Evolutionary conservation across 2,797 vertebrate genomes (phyloP), one percentile per base, ranked within the genome.

Genomic region (Thripadectes ignobilis): DNA sequence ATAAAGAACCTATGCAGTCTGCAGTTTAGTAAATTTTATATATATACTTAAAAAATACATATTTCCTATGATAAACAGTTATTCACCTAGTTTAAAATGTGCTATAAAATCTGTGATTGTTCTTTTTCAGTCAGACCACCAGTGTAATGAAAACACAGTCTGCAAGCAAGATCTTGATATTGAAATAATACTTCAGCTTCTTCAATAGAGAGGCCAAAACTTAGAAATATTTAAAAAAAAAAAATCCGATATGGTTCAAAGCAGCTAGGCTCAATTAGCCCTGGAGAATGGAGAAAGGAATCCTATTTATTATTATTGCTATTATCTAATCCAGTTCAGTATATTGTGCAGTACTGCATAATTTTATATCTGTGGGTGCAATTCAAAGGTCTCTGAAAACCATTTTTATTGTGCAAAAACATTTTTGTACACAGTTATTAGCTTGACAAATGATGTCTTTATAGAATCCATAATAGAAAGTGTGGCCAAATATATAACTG

Each of bases 401-500:
- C n/a, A 72, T 83, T 82, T 89, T 63, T 95, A 32, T 41, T 69
- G 51, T 52, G n/a, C 80, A 89, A 67, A 95, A 92, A 85, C 54
- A 85, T 67, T 93, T 97, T 80, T 95, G 83, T 84, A 78, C 67
- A 74, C 46, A 91, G 83, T 79, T 97, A 97, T 95, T 95, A 97
- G 89, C 74, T 41, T 92, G 83, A 74, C 65, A 94, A 88, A 89
- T 80, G 10, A 93, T 86, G 66, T 78, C 95, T 92, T 94, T 92
- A 76, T 74, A 96, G 96, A 96, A 95, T 75, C 77, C 46, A 48
- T 87, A 95, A 88, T 19, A 93, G 68, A 94, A 97, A 93, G 81
- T 69, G 81, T 92, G 86, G 95, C 86, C 92, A 97, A 97, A 95
- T 77, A 95, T 54, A 71, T 63, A 95, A 94, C 85, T 69, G 85